Evolutionary conservation across 1,140 invertebrate genomes (phyloP).

Genomic region (Drosophila elegans): DNA sequence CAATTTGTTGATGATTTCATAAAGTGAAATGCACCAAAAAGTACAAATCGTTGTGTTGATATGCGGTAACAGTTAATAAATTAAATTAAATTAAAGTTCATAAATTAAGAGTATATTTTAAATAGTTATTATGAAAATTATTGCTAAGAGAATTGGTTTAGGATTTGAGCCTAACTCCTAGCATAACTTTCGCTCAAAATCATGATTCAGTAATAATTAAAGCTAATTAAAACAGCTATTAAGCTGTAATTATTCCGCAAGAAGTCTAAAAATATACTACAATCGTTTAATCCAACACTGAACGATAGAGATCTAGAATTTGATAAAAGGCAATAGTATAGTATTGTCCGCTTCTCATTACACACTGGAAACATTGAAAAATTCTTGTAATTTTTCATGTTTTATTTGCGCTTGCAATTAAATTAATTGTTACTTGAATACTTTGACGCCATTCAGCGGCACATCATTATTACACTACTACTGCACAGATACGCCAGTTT

Average conservation of each 20-base stretch:
- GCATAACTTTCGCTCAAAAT: not conserved
- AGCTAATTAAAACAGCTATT: not conserved
- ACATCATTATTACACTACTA: slow-evolving; percentile 66
- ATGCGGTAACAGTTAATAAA: too few relatives aligned
- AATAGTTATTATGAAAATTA: too few relatives aligned
- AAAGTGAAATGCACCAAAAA: slow-evolving; percentile 22
- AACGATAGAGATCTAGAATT: slow-evolving; percentile 19
- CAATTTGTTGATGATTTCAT: slow-evolving; percentile 56
- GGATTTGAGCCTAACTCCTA: not conserved
- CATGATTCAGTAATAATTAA: not conserved
- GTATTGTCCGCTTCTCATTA: slow-evolving; percentile 39
- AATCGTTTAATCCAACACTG: slow-evolving; percentile 30
- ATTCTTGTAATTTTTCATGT: slow-evolving; percentile 61
- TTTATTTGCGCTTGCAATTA: slow-evolving; percentile 58
- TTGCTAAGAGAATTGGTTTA: too few relatives aligned
- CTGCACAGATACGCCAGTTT: not conserved
- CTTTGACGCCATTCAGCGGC: slow-evolving; percentile 73
- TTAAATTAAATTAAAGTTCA: not conserved
- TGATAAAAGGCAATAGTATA: slow-evolving; percentile 8
- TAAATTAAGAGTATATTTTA: not conserved
- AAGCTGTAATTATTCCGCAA: slow-evolving; percentile 4
- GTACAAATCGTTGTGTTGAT: not conserved
- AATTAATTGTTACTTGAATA: slow-evolving; percentile 80
- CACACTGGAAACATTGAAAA: slow-evolving; percentile 36
- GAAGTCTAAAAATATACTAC: slow-evolving; percentile 10